Percentiles rank a stretch among this genome's conserved stretches.
Evolutionary conservation across 2,797 vertebrate species (phyloP).

Genomic region (Etheostoma nigrum): DNA sequence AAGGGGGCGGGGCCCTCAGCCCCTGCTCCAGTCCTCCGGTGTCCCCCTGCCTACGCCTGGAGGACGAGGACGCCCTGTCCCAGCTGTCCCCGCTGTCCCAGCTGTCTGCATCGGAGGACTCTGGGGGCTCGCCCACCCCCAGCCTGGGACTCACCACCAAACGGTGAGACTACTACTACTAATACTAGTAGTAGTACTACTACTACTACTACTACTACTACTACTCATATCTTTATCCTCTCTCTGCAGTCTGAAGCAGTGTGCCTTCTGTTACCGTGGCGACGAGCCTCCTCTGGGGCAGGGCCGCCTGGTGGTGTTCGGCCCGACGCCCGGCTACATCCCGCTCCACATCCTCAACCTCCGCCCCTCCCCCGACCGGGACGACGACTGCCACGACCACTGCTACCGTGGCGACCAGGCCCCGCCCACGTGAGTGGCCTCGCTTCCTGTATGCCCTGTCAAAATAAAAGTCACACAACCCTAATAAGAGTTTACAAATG

Average conservation of each 20-base stretch:
- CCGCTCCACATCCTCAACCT: slow-evolving; percentile 87
- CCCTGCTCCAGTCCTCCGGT: slow-evolving; percentile 45
- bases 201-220: too few species aligned
- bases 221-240: too few species aligned
- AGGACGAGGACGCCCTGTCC: slow-evolving; percentile 83
- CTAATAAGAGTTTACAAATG: background rate
- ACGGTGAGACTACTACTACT: slow-evolving; percentile 80
- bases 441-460: background rate
- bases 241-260: slow-evolving; percentile 88
- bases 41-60: slow-evolving; percentile 58
- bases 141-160: slow-evolving; percentile 89
- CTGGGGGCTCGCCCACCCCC: slow-evolving; percentile 85
- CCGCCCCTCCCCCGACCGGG: slow-evolving; percentile 84
- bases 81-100: slow-evolving; percentile 86
- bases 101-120: slow-evolving; percentile 88
- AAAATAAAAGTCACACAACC: background rate
- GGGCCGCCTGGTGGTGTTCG: slow-evolving; percentile 93
- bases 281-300: slow-evolving; percentile 93
- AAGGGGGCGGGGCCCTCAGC: slow-evolving; percentile 27
- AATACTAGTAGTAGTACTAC: too few species aligned
- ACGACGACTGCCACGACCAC: slow-evolving; percentile 84
- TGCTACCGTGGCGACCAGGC: slow-evolving; percentile 79
- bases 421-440: slow-evolving; percentile 85
- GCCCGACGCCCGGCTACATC: slow-evolving; percentile 91
- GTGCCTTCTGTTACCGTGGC: slow-evolving; percentile 96